Conservation (phyloP, 1,140 invertebrate genomes). For the Homarus americanus region DNA sequence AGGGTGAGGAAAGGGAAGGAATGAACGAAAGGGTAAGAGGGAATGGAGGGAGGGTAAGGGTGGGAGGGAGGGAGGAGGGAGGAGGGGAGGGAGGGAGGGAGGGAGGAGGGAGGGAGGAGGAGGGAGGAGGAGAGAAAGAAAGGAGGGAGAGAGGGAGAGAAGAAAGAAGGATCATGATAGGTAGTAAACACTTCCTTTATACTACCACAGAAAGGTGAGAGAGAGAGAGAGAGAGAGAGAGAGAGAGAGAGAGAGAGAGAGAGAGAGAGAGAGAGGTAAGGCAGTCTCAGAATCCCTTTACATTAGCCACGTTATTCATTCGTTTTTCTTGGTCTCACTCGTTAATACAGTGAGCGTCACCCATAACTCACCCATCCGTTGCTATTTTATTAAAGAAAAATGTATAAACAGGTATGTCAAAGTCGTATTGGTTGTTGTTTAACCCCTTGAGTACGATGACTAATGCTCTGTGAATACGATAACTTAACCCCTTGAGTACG, state of each 20-base stretch:
- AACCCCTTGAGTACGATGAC: no score
- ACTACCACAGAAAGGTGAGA: background rate
- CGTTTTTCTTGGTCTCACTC: no score
- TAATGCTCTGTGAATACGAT: no score
- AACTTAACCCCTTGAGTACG: no score
- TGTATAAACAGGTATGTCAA: no score
- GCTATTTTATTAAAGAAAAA: no score
- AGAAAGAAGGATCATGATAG: background rate
- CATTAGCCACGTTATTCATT: no score
- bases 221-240: slow-evolving; percentile 27
- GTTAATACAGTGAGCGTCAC: no score
- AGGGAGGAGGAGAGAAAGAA: background rate
- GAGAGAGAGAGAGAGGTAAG: slow-evolving; percentile 13
- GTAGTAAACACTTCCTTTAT: background rate
- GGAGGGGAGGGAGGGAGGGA: background rate
- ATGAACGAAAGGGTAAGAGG: background rate
- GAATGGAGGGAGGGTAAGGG: background rate
- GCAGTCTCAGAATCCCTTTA: no score
- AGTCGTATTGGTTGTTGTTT: no score
- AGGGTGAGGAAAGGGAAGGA: background rate
- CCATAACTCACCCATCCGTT: no score
- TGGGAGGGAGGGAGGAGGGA: background rate
- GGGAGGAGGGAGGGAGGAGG: background rate
- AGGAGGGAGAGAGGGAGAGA: background rate
- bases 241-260: slow-evolving; percentile 27